phyloP scores from a whole-genome alignment of 2,797 vertebrate species.

The Fratercula arctica region DNA sequence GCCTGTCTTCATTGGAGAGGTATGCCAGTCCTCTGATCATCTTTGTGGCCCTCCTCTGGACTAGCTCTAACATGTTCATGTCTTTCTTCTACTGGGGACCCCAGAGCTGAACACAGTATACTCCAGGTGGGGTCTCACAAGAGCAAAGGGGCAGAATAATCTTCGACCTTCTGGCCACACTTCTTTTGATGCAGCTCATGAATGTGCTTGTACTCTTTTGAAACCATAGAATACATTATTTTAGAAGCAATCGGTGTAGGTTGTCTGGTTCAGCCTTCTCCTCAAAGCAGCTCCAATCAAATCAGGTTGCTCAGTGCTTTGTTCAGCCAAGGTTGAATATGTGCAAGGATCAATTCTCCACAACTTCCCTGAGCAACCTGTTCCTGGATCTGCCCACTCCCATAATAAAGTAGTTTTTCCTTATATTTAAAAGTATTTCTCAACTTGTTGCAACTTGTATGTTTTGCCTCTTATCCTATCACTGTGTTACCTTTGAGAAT shows the following conservation, averaged over 20 bases:
- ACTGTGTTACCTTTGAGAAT: background rate
- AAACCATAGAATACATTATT: background rate
- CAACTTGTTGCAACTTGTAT: background rate
- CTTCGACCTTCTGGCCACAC: rapidly evolving
- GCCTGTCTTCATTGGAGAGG: background rate
- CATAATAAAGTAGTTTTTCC: background rate
- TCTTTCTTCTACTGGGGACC: background rate
- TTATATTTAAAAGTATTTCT: background rate
- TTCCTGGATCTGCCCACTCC: background rate
- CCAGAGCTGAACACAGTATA: background rate
- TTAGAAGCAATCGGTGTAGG: background rate
- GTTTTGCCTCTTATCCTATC: background rate
- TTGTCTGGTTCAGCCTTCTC: background rate
- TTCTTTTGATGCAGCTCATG: background rate
- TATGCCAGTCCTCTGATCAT: background rate
- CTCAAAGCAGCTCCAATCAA: background rate
- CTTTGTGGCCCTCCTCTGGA: background rate
- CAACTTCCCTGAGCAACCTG: background rate
- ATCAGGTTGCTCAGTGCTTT: background rate
- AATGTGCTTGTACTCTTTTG: background rate
- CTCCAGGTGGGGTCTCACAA: background rate
- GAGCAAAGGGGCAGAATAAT: background rate
- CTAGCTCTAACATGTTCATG: background rate
- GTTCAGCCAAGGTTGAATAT: background rate
- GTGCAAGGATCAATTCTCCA: background rate